Evolutionary conservation across 53 echinoderm and acorn worm species (phyloP), one percentile per base, ranked within the genome.

Genomic region (Patiria pectinifera): DNA sequence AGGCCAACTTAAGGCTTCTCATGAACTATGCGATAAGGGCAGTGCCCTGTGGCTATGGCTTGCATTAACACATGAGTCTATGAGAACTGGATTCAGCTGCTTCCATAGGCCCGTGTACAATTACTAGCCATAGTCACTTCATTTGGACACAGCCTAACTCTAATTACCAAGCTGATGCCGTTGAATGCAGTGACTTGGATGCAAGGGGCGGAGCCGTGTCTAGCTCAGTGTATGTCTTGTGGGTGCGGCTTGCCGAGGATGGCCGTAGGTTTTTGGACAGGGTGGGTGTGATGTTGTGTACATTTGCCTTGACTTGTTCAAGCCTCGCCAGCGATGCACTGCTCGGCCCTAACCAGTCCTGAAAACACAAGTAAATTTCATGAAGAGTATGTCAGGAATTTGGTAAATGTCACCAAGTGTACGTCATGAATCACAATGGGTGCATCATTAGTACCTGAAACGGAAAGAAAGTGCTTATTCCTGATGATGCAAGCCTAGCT

Each of bases 191-290:
- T 77, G 87, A 77, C 87, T 87, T 87, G 45, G 92, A 75, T 45
- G 96, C 92, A 76, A 96, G 92, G 5, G 96, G 96, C 25, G 96
- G 96, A 53, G 94, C 89, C 4, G 96, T 93, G 69, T 94, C 94
- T 18, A 96, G 86, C 82, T 96, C 94, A 0, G 96, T 94, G 94
- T 96, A 96, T 9, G 21, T 66, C 53, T 85, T 85, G 46, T 60
- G 79, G 48, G 45, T 69, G 77, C 80, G 79, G n/a, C 92, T 83
- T 77, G 83, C 85, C 6, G 92, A 92, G 16, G 85, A 48, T 75
- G 89, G 89, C 16, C 85, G 80, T 45, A 90, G 79, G 69, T 79
- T 69, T 66, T 63, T 77, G 7, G 87, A 77, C 18, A 75, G 35
- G 12, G 95, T 92, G 16, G 92, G 92, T 11, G 81, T 89, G 59